phyloP scores from a whole-genome alignment of 2,797 vertebrate species.

The Falco novaeseelandiae region DNA sequence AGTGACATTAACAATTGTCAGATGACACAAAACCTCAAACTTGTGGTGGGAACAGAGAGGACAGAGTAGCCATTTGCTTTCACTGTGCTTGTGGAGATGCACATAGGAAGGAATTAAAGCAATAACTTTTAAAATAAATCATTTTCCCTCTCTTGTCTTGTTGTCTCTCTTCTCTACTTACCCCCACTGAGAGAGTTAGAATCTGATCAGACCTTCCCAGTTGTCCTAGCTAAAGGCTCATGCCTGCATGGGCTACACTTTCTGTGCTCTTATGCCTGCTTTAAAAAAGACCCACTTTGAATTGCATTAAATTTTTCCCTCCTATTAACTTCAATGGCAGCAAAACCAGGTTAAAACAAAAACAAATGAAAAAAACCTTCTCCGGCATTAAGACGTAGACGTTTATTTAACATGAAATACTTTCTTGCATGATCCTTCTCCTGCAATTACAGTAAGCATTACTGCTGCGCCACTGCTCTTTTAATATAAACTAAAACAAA shows the following conservation, averaged over 20 bases:
- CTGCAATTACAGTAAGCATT: background rate
- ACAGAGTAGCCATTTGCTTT: background rate
- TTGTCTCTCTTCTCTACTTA: background rate
- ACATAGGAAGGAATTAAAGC: background rate
- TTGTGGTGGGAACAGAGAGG: background rate
- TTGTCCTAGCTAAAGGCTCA: background rate
- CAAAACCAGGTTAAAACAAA: background rate
- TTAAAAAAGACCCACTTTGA: background rate
- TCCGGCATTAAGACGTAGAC: background rate
- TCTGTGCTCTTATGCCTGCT: background rate
- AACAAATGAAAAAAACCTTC: background rate
- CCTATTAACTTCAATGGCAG: background rate
- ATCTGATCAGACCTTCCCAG: background rate
- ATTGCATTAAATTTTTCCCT: background rate
- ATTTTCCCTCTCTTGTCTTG: rapidly evolving
- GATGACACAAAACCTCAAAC: background rate
- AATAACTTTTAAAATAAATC: background rate
- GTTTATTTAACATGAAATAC: background rate
- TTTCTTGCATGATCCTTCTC: background rate
- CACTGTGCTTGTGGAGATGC: background rate
- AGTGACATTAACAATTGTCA: background rate
- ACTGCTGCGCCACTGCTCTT: background rate
- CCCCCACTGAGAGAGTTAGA: background rate
- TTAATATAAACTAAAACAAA: background rate
- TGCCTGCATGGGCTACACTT: background rate